phyloP scores from a whole-genome alignment of 2,797 vertebrate genomes.

The Danio choprae region DNA sequence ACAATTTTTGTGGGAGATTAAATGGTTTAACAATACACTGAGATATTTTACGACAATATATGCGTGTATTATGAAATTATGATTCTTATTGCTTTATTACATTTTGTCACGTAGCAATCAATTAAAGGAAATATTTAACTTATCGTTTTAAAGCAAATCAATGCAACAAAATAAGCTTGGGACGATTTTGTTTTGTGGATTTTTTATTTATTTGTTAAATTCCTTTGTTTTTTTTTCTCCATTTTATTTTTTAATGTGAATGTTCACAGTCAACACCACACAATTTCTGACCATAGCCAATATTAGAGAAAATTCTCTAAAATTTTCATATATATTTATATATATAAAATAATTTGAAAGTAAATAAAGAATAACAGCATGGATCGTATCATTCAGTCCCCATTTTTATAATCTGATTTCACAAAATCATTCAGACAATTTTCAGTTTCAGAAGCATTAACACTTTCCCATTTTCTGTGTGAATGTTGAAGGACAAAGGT shows the following conservation, averaged over 20 bases:
- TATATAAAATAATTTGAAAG: constrained; percentile 80
- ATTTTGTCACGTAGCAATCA: constrained; percentile 2
- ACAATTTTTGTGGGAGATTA: constrained; percentile 1
- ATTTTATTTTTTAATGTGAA: constrained; percentile 82
- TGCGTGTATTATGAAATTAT: constrained; percentile 36
- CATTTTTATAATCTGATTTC: constrained; percentile 56
- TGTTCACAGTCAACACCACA: constrained; percentile 84
- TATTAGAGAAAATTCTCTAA: constrained; percentile 75
- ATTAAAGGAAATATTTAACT: background rate
- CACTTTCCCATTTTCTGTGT: constrained; percentile 51
- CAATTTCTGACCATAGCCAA: constrained; percentile 78
- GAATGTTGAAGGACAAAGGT: constrained; percentile 38
- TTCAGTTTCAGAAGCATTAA: constrained; percentile 67
- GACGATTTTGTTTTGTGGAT: constrained; percentile 67
- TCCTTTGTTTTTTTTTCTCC: constrained; percentile 69
- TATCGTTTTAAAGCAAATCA: constrained; percentile 5
- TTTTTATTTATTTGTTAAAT: constrained; percentile 81
- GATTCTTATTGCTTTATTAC: constrained; percentile 8
- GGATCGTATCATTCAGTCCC: constrained; percentile 76
- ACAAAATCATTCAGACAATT: constrained; percentile 68
- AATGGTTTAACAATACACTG: background rate
- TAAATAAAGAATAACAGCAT: constrained; percentile 83
- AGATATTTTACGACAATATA: background rate
- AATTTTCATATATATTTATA: constrained; percentile 78
- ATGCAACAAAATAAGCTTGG: constrained; percentile 49